phyloP scores from a whole-genome alignment of 2,113 vertebrate species.

The Gambusia holbrooki region DNA sequence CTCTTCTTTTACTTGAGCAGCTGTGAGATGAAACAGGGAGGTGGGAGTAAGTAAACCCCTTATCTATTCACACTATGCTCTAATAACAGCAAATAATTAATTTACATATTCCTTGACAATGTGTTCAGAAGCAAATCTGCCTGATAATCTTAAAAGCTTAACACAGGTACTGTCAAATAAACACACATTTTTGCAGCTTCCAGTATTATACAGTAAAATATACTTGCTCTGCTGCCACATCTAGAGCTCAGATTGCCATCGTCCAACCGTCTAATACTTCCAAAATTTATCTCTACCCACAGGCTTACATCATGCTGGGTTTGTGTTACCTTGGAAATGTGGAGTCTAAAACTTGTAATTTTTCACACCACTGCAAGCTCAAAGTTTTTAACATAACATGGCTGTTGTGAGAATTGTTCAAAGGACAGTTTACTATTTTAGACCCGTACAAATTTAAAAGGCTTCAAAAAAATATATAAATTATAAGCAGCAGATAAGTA shows the following conservation, averaged over 20 bases:
- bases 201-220: not conserved
- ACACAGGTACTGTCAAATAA: not conserved
- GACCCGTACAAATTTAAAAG: too few relatives aligned
- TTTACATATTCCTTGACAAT: not conserved
- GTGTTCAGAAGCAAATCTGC: not conserved
- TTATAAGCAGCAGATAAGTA: too few relatives aligned
- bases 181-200: not conserved
- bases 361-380: not conserved
- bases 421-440: too few relatives aligned
- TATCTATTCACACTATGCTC: not conserved
- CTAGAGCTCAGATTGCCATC: not conserved
- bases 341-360: not conserved
- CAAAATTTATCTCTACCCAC: not conserved
- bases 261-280: not conserved
- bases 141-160: not conserved
- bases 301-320: not conserved
- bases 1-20: constrained; percentile 5
- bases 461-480: too few relatives aligned
- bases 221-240: not conserved
- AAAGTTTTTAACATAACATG: not conserved
- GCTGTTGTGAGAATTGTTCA: too few relatives aligned
- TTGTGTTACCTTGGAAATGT: not conserved
- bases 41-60: not conserved
- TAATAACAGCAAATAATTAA: not conserved
- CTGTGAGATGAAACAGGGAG: not conserved